Evolutionary conservation across 1,140 invertebrate genomes (phyloP).

Genomic region (Sarcophaga bullata): DNA sequence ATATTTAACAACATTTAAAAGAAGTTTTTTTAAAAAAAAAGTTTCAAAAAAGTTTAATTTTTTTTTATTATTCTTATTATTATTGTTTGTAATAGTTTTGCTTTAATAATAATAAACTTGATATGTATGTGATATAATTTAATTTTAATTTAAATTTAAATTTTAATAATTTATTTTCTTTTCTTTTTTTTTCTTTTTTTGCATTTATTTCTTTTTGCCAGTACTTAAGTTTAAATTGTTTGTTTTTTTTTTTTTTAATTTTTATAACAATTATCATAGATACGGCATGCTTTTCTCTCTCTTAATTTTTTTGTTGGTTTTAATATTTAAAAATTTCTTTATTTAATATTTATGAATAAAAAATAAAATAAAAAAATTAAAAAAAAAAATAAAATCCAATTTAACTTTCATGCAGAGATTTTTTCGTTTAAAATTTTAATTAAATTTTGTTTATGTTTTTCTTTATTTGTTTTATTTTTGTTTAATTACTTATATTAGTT

Average conservation of each 20-base stretch:
- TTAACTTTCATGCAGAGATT: slow-evolving; percentile 14
- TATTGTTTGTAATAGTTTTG: too few species aligned
- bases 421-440: slow-evolving; percentile 22
- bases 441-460: background rate
- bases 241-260: background rate
- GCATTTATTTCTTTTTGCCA: slow-evolving; percentile 1
- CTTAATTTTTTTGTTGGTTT: background rate
- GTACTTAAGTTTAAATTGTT: background rate
- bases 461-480: background rate
- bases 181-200: too few species aligned
- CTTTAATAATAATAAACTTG: background rate
- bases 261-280: slow-evolving; percentile 38
- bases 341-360: background rate
- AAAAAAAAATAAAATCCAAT: background rate
- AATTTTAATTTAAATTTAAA: background rate
- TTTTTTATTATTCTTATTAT: background rate
- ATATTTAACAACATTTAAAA: slow-evolving; percentile 1
- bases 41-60: background rate
- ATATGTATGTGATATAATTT: slow-evolving; percentile 8
- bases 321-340: background rate
- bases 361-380: background rate
- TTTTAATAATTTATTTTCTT: background rate
- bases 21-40: background rate
- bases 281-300: slow-evolving; percentile 38
- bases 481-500: background rate